These are phyloP conservation scores for Ophion ellenae DNA, from an alignment of 2,888 invertebrate species.

Conservation along the genomic window DNA sequence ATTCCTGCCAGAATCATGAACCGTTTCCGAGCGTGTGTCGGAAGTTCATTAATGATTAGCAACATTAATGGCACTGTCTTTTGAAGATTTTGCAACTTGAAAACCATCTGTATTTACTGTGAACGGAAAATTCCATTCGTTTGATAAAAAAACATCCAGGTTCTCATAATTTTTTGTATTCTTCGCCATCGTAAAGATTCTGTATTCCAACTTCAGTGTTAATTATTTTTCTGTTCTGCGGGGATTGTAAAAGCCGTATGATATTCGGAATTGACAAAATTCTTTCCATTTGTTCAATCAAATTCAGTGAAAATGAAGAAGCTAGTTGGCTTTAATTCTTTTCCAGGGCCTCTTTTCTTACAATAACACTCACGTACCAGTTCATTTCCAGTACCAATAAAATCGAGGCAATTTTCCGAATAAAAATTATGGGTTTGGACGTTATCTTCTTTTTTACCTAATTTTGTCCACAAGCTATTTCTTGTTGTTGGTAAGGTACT, in stretches of 20 bases:
- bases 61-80: constrained; percentile 51
- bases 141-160: constrained; percentile 48
- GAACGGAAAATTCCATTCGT: constrained; percentile 46
- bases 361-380: constrained; percentile 2
- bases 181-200: constrained; percentile 55
- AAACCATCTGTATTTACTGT: constrained; percentile 43
- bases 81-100: constrained; percentile 52
- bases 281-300: constrained; percentile 13
- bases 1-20: constrained; percentile 56
- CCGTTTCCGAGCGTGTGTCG: constrained; percentile 57
- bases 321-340: background rate
- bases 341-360: background rate
- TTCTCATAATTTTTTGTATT: constrained; percentile 35
- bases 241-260: constrained; percentile 35
- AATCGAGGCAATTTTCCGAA: constrained; percentile 3
- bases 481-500: constrained; percentile 11
- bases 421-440: constrained; percentile 18
- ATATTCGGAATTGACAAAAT: constrained; percentile 3
- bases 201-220: constrained; percentile 18
- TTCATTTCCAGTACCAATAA: constrained; percentile 12
- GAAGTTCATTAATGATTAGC: constrained; percentile 56
- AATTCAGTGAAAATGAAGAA: constrained; percentile 17
- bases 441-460: constrained; percentile 2
- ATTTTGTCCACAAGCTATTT: constrained; percentile 18
- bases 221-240: constrained; percentile 44